These are phyloP conservation scores for Enteromius thamalakanensis DNA, from an alignment of 2,797 vertebrate genomes.

Conservation along the genomic window DNA sequence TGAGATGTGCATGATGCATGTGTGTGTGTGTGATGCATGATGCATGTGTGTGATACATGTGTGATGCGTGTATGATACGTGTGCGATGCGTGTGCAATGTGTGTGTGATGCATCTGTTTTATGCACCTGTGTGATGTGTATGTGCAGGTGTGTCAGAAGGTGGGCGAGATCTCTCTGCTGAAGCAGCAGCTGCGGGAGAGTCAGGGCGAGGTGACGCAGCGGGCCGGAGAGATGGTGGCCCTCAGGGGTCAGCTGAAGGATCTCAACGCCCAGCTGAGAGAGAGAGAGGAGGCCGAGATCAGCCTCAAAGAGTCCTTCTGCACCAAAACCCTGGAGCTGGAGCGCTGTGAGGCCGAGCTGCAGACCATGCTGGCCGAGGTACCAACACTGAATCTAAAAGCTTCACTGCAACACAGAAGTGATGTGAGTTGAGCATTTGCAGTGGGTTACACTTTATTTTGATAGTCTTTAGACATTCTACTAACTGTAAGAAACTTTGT, in stretches of 20 bases:
- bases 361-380: conserved; percentile 82
- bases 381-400: neutral
- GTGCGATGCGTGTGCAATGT: neutral
- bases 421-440: neutral
- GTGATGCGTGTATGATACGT: no score
- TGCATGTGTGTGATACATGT: no score
- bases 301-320: conserved; percentile 86
- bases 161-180: conserved; percentile 95
- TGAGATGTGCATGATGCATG: no score
- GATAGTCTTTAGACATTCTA: no score
- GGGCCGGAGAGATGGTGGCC: conserved; percentile 94
- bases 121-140: neutral
- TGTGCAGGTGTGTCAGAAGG: conserved; percentile 95
- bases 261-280: conserved; percentile 89
- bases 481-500: no score
- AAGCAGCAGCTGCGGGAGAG: conserved; percentile 98
- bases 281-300: conserved; percentile 89
- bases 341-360: conserved; percentile 82
- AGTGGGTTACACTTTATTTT: neutral
- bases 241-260: conserved; percentile 94
- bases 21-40: no score
- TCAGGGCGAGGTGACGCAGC: conserved; percentile 93
- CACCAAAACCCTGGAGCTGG: conserved; percentile 85
- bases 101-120: neutral
- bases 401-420: neutral